Evolutionary conservation across 2,113 vertebrate genomes (phyloP), one percentile per base, ranked within the genome.

Genomic region (Pluvianellus socialis): DNA sequence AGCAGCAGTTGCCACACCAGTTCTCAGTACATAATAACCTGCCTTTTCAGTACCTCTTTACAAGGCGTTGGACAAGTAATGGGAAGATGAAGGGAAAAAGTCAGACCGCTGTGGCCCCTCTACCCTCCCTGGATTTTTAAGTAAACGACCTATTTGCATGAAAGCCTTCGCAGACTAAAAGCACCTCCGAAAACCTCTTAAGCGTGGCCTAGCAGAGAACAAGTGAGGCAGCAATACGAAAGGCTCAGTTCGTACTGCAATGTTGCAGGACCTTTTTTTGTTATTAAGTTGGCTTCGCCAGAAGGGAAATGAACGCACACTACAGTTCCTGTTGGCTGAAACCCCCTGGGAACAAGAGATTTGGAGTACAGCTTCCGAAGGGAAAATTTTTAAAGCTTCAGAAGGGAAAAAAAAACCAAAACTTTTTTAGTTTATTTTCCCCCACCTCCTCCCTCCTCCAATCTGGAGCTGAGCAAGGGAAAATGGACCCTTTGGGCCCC

Each of bases 1-100:
- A 72, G 81, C 91, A 80, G 14, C 71, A 92, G 95, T 88, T 94
- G 94, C 85, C 72, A 59, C 92, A 88, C 95, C 95, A 97, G 92
- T 96, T 97, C 61, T 61, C 62, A 30, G n/a, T 9, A 38, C 66
- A 59, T 91, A 92, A 92, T 50, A 76, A 91, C 47, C 66, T 87
- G 74, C 38, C 40, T 95, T 94, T 61, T 76, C 92, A 47, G 45
- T 86, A 52, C 38, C 24, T 94, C 81, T 88, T 89, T 53, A 13
- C 56, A 61, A 90, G 75, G 63, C 79, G 66, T 86, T 32, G 82
- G 81, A 86, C 53, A 28, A 94, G 47, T 55, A 74, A 63, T 27
- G 44, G 68, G 44, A 84, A 88, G 86, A 91, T 84, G 91, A 94
- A 95, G 86, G 44, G 40, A 1, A 71, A 52, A 61, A 73, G 24